Evolutionary conservation across 2,888 invertebrate genomes (phyloP).

Genomic region (Lutraria lutraria): DNA sequence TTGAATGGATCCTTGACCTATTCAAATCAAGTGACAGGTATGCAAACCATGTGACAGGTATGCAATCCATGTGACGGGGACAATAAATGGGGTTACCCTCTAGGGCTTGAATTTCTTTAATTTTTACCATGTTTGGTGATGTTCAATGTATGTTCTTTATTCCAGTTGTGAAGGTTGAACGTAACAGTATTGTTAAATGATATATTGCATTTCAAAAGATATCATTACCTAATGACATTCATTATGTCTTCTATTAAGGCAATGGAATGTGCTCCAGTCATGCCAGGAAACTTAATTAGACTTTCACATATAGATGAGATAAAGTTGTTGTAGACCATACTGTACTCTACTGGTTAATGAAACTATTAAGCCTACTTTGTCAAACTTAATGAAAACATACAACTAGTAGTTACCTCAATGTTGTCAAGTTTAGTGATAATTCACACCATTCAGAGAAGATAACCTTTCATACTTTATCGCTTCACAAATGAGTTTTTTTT

Average conservation of each 20-base stretch:
- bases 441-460: constrained; percentile 41
- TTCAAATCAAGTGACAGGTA: too few species aligned
- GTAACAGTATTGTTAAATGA: not conserved
- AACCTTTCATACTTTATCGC: constrained; percentile 37
- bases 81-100: too few species aligned
- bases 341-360: not conserved
- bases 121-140: too few species aligned
- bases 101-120: too few species aligned
- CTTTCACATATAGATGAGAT: not conserved
- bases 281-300: not conserved
- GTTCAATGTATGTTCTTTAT: too few species aligned
- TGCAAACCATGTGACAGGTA: too few species aligned
- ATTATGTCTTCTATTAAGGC: not conserved
- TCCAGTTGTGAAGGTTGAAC: too few species aligned
- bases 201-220: not conserved
- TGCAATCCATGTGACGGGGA: too few species aligned
- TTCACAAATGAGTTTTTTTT: constrained; percentile 32
- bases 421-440: constrained; percentile 39
- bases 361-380: constrained; percentile 25
- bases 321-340: not conserved
- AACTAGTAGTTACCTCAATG: not conserved
- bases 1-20: too few species aligned
- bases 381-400: not conserved
- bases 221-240: not conserved
- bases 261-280: not conserved